Evolutionary conservation across 1,140 invertebrate species (phyloP), one percentile per base, ranked within the genome.

Genomic region (Magallana angulata): DNA sequence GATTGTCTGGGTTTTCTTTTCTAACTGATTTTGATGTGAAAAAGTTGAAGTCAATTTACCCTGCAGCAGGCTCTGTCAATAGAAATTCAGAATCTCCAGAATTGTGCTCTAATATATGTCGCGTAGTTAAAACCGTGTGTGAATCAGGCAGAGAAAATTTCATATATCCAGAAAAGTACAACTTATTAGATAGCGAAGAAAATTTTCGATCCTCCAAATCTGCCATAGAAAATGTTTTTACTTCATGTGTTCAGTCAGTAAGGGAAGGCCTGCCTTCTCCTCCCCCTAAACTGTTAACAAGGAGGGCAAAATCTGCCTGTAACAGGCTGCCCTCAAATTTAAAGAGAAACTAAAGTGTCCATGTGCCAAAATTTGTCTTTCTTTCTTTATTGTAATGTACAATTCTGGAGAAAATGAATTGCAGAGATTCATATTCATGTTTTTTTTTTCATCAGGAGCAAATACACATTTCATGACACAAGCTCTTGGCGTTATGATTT

Each of bases 121-220:
- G 36, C 36, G 14, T 12, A 64, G 71, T 58, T 12, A 57, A 85
- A 58, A 85, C 8, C 80, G 16, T 90, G 36, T 83, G 56, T 57
- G 87, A 90, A 57, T 81, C 62, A 14, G 87, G 89, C 7, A 85
- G 85, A 80, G 90, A 90, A 86, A 89, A 88, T 36, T 91, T 91
- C 83, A 90, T 91, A 64, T 91, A 91, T 81, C 91, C 89, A 68
- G 87, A 91, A 57, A 87, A 64, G 7, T 80, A 18, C 81, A 36
- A 24, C 24, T 59, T 82, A 59, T 82, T 88, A 56, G 87, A 88
- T 7, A 82, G 81, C 57, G 36, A 57, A 82, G 81, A 82, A 9
- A 58, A 82, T 57, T 16, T 57, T 57, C 48, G 57, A 18, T 82
- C 48, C 57, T 16, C 57, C 81, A 57, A 82, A 82, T 82, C 81